These are phyloP conservation scores for Kryphioiulus occultus DNA, from an alignment of 2,888 invertebrate species.

Conservation along the genomic window DNA sequence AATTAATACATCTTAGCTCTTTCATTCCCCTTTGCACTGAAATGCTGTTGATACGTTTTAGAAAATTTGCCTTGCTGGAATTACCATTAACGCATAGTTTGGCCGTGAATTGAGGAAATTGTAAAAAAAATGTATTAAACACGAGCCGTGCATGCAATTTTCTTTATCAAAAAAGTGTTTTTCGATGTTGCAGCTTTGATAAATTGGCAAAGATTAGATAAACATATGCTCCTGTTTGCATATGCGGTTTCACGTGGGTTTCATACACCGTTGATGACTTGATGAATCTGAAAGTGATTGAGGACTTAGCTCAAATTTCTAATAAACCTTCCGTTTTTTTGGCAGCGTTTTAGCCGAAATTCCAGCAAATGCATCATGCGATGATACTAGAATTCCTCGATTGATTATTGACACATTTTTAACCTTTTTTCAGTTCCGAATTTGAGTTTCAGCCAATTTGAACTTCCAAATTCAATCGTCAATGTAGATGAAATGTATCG, in stretches of 20 bases:
- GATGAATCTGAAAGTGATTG: not conserved
- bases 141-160: no score
- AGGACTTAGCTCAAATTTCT: not conserved
- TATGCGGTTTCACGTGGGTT: not conserved
- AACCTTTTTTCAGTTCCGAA: not conserved
- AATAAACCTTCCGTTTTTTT: not conserved
- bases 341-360: not conserved
- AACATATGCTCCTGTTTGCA: not conserved
- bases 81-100: no score
- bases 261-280: not conserved
- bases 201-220: not conserved
- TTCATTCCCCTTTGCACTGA: no score
- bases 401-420: not conserved
- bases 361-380: not conserved
- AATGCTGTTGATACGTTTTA: no score
- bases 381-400: not conserved
- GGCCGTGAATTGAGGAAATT: no score
- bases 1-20: no score
- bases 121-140: no score
- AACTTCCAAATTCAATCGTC: not conserved
- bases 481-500: not conserved
- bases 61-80: no score
- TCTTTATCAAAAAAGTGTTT: not conserved
- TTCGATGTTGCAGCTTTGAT: not conserved
- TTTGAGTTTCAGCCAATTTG: not conserved